Conservation (phyloP, 2,797 vertebrate species). For the Neosilurus hyrtlii region DNA sequence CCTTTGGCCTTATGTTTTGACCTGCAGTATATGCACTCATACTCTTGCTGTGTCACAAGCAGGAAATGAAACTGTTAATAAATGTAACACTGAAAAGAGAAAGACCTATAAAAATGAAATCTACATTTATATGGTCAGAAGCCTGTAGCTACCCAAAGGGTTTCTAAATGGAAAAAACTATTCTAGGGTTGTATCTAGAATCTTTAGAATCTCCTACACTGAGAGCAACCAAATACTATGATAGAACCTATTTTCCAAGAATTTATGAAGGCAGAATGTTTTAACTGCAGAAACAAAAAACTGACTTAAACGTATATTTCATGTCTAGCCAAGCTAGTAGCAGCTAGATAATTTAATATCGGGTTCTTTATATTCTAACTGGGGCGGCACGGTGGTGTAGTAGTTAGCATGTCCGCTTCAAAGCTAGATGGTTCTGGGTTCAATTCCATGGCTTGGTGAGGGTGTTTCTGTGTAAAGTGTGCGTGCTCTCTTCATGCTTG, state of each 20-base stretch:
- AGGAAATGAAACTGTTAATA: neutral
- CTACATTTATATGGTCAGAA: neutral
- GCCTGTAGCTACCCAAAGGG: neutral
- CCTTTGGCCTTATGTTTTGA: constrained; percentile 43
- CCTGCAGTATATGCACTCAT: constrained; percentile 32
- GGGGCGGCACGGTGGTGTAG: too few relatives aligned
- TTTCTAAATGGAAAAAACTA: neutral
- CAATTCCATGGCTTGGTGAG: too few relatives aligned
- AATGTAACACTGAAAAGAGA: neutral
- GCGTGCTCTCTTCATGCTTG: too few relatives aligned
- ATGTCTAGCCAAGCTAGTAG: neutral
- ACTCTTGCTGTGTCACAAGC: constrained; percentile 7
- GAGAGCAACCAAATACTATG: neutral
- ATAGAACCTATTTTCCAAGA: neutral
- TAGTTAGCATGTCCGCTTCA: too few relatives aligned
- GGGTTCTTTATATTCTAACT: neutral
- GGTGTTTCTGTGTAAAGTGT: too few relatives aligned
- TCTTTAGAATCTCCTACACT: neutral
- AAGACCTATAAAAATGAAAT: neutral
- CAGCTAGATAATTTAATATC: neutral
- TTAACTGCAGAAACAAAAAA: neutral
- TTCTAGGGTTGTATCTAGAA: neutral
- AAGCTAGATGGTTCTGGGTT: too few relatives aligned
- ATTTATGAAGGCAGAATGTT: neutral
- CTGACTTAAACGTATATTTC: neutral